Evolutionary conservation across 2,113 vertebrate genomes (phyloP).

Genomic region (Motacilla tschutschensis): DNA sequence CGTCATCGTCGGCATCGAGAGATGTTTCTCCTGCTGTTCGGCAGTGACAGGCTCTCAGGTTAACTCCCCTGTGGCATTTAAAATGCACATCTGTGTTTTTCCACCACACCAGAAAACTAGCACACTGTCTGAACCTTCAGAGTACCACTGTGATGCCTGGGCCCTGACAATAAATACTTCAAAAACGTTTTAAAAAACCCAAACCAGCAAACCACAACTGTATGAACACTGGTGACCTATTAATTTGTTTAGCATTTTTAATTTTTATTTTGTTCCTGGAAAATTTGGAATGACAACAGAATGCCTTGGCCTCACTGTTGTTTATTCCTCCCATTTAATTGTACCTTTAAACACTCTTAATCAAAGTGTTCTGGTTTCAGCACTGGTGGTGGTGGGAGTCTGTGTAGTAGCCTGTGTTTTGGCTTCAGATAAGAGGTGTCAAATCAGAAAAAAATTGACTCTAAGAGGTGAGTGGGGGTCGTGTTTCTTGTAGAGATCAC

Average conservation of each 20-base stretch:
- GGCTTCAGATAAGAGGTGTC: neutral
- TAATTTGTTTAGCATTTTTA: neutral
- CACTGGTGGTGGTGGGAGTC: neutral
- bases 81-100: constrained; percentile 25
- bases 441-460: neutral
- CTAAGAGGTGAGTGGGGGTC: accelerated
- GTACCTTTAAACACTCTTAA: neutral
- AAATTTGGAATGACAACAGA: neutral
- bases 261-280: neutral
- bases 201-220: neutral
- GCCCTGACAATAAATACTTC: neutral
- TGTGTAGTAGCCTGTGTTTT: neutral
- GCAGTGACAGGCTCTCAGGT: neutral
- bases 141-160: accelerated
- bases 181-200: neutral
- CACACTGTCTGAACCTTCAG: neutral
- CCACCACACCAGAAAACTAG: neutral
- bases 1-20: neutral
- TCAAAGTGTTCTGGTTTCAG: neutral
- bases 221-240: neutral
- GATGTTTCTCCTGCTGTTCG: neutral
- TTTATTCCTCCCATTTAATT: neutral
- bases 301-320: neutral
- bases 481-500: neutral
- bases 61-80: constrained; percentile 9